A percentile compares a stretch with the other conserved stretches of the same genome.
These are phyloP conservation scores for Hippocampus guttulatus DNA, from an alignment of 2,113 vertebrate genomes.

Conservation along the genomic window DNA sequence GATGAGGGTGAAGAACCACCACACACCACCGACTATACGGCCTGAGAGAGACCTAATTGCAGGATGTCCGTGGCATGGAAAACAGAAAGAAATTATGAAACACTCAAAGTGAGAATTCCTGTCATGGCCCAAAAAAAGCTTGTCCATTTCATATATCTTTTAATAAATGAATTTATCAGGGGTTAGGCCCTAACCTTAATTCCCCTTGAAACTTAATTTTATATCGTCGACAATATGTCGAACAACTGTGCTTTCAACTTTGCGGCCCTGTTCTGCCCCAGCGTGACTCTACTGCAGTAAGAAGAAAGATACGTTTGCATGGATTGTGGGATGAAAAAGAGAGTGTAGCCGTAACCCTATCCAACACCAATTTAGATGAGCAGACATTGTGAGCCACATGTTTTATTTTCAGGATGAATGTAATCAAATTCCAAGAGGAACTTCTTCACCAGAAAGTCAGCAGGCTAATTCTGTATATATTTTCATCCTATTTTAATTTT, in stretches of 20 bases:
- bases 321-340: background rate
- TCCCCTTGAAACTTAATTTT: background rate
- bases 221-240: background rate
- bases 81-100: slow-evolving; percentile 40
- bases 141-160: background rate
- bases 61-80: slow-evolving; percentile 35
- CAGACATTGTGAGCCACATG: background rate
- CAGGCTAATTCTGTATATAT: background rate
- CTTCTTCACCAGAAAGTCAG: background rate
- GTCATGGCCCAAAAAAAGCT: slow-evolving; percentile 9
- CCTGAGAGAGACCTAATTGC: slow-evolving; percentile 91
- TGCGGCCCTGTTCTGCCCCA: background rate
- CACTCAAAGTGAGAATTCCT: slow-evolving; percentile 20
- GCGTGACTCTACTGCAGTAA: slow-evolving; percentile 3
- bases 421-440: background rate
- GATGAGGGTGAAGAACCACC: slow-evolving; percentile 99
- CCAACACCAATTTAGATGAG: background rate
- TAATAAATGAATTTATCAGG: background rate
- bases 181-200: background rate
- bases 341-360: background rate
- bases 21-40: slow-evolving; percentile 97
- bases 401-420: too few relatives aligned
- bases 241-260: background rate
- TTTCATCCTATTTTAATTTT: background rate
- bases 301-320: background rate